Evolutionary conservation across 1,140 invertebrate species (phyloP).

Genomic region (Lucilia cuprina): DNA sequence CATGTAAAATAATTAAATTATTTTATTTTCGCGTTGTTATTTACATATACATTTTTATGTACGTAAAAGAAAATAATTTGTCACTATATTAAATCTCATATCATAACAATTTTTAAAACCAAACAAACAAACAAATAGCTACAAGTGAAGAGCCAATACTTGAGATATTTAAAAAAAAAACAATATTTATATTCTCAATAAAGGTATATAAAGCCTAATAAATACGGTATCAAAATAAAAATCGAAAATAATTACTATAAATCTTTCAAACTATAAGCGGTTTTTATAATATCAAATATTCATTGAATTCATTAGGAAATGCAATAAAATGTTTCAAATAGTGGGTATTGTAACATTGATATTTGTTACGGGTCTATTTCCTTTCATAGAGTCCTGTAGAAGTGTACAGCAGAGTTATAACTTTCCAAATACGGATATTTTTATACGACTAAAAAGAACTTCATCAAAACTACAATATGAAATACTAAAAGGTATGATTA

Average conservation of each 20-base stretch:
- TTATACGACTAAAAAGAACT: constrained; percentile 48
- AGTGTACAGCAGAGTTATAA: constrained; percentile 47
- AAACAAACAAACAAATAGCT: background rate
- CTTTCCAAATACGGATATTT: constrained; percentile 53
- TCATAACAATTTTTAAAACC: background rate
- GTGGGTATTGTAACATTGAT: background rate
- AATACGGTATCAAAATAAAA: background rate
- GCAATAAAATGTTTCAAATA: constrained; percentile 1
- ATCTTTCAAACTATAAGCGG: background rate
- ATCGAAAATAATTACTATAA: background rate
- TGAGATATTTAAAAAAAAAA: background rate
- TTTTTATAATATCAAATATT: background rate
- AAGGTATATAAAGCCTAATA: background rate
- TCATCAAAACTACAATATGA: constrained; percentile 50
- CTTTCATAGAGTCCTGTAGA: background rate
- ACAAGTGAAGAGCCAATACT: background rate
- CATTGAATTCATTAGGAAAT: background rate
- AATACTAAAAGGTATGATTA: constrained; percentile 49
- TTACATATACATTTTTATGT: too few relatives aligned
- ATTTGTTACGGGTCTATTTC: background rate
- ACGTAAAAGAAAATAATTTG: too few relatives aligned
- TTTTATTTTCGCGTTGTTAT: too few relatives aligned
- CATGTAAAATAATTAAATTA: too few relatives aligned
- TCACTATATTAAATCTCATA: too few relatives aligned
- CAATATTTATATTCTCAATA: background rate